Evolutionary conservation across 2,888 invertebrate genomes (phyloP).

Genomic region (Liodrosophila aerea): DNA sequence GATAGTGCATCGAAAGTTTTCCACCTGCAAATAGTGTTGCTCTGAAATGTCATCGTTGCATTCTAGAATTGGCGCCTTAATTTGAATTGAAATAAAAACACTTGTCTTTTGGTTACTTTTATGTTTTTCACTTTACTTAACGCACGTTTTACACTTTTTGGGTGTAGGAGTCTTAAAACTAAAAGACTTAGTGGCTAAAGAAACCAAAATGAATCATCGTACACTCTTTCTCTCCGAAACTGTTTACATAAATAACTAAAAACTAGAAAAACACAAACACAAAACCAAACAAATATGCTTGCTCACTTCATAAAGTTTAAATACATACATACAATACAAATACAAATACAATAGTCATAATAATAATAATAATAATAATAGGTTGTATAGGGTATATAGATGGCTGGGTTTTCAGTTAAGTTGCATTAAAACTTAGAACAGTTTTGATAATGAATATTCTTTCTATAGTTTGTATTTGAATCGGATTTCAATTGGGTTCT

Average conservation of each 20-base stretch:
- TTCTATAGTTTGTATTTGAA: conserved; percentile 18
- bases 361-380: conserved; percentile 12
- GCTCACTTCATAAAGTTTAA: conserved; percentile 46
- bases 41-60: no score
- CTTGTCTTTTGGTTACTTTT: conserved; percentile 47
- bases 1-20: no score
- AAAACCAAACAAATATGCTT: conserved; percentile 56
- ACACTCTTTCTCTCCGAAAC: conserved; percentile 30
- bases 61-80: background rate
- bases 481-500: conserved; percentile 20
- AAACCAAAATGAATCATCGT: conserved; percentile 62
- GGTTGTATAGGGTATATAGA: conserved; percentile 28
- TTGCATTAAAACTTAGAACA: conserved; percentile 70
- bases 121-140: conserved; percentile 55
- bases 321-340: conserved; percentile 36
- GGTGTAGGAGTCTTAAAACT: conserved; percentile 52
- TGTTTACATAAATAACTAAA: conserved; percentile 67
- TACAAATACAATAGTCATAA: conserved; percentile 16
- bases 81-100: conserved; percentile 24
- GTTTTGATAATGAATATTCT: conserved; percentile 54
- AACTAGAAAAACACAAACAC: conserved; percentile 75
- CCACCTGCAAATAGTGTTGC: no score
- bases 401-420: conserved; percentile 38
- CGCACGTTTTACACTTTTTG: conserved; percentile 52
- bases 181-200: conserved; percentile 57